Conservation (phyloP, 2,113 vertebrate genomes). For the Aptenodytes forsteri region DNA sequence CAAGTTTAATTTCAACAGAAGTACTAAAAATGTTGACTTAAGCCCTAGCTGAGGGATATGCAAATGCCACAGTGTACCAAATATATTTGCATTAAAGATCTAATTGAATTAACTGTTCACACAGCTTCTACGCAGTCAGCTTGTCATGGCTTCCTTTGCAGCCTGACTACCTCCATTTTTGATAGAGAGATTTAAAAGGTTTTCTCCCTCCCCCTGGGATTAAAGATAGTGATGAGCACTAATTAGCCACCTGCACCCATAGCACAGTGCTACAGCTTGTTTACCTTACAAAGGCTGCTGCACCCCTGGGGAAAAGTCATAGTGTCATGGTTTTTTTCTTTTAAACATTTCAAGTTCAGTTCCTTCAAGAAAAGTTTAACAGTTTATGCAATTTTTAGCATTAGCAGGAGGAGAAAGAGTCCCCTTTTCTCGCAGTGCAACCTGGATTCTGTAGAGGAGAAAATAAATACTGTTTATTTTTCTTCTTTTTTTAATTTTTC, state of each 20-base stretch:
- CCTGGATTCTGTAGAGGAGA: background rate
- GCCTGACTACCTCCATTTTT: background rate
- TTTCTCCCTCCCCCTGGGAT: constrained; percentile 10
- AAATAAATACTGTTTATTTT: background rate
- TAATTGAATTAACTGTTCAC: constrained; percentile 12
- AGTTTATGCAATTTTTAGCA: background rate
- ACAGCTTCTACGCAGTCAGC: background rate
- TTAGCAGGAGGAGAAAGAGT: background rate
- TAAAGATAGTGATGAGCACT: background rate
- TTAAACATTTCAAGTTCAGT: background rate
- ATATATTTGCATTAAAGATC: background rate
- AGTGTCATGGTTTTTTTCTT: background rate
- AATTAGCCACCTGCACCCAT: constrained; percentile 53
- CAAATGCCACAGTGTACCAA: background rate
- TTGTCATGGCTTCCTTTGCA: background rate
- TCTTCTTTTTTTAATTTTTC: background rate
- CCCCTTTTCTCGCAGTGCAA: background rate
- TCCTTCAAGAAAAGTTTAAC: background rate
- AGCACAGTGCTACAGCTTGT: constrained; percentile 1
- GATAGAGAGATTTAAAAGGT: background rate
- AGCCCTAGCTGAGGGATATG: background rate
- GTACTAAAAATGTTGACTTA: background rate
- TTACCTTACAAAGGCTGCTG: constrained; percentile 14
- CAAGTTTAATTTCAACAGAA: background rate
- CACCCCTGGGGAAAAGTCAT: background rate